Evolutionary conservation across 2,113 vertebrate species (phyloP), one percentile per base, ranked within the genome.

Genomic region (Anoplopoma fimbria): DNA sequence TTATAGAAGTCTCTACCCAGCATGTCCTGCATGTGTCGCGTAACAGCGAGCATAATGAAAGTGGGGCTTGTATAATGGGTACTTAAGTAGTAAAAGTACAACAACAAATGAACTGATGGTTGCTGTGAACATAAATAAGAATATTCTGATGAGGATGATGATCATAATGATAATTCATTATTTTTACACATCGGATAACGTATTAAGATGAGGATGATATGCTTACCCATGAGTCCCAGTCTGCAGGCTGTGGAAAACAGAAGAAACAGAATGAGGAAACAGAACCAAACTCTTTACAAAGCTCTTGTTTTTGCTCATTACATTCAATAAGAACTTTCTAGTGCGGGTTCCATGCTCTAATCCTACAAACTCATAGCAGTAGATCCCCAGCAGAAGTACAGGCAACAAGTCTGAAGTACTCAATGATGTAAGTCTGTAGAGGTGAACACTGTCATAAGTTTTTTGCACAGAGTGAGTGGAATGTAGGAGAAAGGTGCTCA

Each of bases 181-280:
- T 55, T 53, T 61, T 47, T 72, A 23, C 2, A 25, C 23, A 33
- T 49, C 33, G 53, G 25, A 17, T 25, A 12, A 27, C 14, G 9
- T 27, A 6, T 51, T 7, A 10, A 0, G 6, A n/a, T 45, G 42
- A 65, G 25, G 5, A 36, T 61, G 23, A 31, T 5, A 2, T 9
- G 27, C 93, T 93, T 90, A 94, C 93, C 93, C 92, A 93, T 51
- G 93, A 93, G 60, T 94, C 94, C 92, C 92, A 93, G 88, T 91
- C 91, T 80, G 85, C 84, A 60, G 89, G 79, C 92, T 94, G 87
- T 70, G 14, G 60, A 75, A 64, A 88, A 81, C 0, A 86, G 29
- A 82, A 21, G 14, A 74, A 69, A 58, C n/a, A 67, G 2, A 73
- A 60, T 79, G 8, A 82, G 4, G 81, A 55, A 4, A 78, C n/a